Percentiles rank a stretch among this genome's conserved stretches.
These are phyloP conservation scores for Equus przewalskii DNA, from an alignment of 2,113 vertebrate species.

Conservation along the genomic window DNA sequence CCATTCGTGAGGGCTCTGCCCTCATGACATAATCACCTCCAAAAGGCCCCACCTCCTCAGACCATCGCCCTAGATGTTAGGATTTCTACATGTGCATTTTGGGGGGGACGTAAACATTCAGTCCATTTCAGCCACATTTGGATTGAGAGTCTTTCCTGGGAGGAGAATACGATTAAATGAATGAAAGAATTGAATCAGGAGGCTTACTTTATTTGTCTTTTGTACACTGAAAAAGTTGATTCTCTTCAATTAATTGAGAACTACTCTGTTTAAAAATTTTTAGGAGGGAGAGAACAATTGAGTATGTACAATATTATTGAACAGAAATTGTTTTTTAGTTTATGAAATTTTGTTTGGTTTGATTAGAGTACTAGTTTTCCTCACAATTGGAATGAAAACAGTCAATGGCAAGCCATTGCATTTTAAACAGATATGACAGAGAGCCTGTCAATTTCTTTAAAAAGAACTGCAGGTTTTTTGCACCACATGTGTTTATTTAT, in stretches of 20 bases:
- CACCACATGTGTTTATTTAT: slow-evolving; percentile 81
- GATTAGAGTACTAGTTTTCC: slow-evolving; percentile 22
- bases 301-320: not conserved
- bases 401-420: not conserved
- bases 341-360: not conserved
- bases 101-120: not conserved
- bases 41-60: not conserved
- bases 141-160: not conserved
- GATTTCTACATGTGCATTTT: not conserved
- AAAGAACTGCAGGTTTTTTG: slow-evolving; percentile 60
- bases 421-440: not conserved
- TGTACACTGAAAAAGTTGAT: not conserved
- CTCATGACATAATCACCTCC: not conserved
- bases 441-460: not conserved
- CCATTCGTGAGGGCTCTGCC: not conserved
- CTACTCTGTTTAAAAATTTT: not conserved
- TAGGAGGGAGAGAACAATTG: not conserved
- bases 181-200: not conserved
- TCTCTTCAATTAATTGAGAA: not conserved
- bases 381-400: not conserved
- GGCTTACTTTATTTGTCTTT: not conserved
- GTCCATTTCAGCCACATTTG: not conserved
- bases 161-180: not conserved
- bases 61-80: not conserved
- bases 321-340: not conserved